phyloP scores from a whole-genome alignment of 2,888 invertebrate genomes.

The Junonia oenone region DNA sequence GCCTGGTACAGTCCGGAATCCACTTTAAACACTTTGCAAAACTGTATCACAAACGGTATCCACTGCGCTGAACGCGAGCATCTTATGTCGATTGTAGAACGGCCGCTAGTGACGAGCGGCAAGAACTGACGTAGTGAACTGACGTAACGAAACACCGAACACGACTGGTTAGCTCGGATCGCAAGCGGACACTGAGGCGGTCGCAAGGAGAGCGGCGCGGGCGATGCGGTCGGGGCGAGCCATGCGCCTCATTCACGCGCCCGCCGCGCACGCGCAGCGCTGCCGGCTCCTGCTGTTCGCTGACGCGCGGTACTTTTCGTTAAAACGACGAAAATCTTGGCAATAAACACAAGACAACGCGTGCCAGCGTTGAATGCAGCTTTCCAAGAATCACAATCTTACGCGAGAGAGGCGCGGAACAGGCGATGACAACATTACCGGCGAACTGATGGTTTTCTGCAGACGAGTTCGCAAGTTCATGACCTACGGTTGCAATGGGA shows the following conservation, averaged over 20 bases:
- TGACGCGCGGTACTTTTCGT: conserved; percentile 40
- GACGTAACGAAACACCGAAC: conserved; percentile 46
- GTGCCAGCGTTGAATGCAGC: conserved; percentile 38
- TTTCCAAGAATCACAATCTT: conserved; percentile 42
- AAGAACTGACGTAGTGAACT: conserved; percentile 43
- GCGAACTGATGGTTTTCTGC: conserved; percentile 4
- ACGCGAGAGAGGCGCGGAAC: conserved; percentile 27
- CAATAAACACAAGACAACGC: conserved; percentile 42
- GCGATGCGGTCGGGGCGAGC: conserved; percentile 31
- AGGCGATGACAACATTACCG: conserved; percentile 25
- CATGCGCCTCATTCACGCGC: conserved; percentile 31
- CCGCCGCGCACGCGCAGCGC: conserved; percentile 16
- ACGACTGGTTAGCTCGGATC: conserved; percentile 45
- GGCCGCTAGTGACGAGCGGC: conserved; percentile 49
- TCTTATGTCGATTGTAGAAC: conserved; percentile 60
- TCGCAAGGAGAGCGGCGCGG: conserved; percentile 30
- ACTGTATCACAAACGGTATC: conserved; percentile 63
- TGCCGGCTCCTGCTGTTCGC: conserved; percentile 32
- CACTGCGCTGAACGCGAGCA: conserved; percentile 68
- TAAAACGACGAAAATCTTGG: conserved; percentile 50
- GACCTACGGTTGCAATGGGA: neutral
- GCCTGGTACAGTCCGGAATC: conserved; percentile 75
- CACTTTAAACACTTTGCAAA: conserved; percentile 65
- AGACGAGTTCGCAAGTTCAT: conserved; percentile 13
- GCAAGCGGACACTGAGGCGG: conserved; percentile 57